Conservation (phyloP, 2,888 invertebrate species). For the Harpalus rufipes region DNA sequence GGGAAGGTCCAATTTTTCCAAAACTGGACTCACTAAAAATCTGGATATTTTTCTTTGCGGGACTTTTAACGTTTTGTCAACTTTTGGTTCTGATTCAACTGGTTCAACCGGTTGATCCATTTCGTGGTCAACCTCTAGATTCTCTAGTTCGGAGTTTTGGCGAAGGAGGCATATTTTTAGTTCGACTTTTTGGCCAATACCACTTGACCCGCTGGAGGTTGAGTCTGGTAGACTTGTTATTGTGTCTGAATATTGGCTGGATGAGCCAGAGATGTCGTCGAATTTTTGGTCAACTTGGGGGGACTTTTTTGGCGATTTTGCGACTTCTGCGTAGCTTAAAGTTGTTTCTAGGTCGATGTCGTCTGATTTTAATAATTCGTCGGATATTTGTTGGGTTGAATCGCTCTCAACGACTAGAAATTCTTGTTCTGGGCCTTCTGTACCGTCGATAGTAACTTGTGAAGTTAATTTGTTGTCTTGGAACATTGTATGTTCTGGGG, state of each 20-base stretch:
- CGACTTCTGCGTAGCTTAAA: background rate
- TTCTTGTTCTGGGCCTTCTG: slow-evolving; percentile 3
- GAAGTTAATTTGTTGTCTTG: slow-evolving; percentile 70
- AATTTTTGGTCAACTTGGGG: slow-evolving; percentile 51
- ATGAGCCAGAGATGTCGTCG: slow-evolving; percentile 24
- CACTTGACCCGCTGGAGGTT: slow-evolving; percentile 47
- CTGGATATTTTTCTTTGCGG: slow-evolving; percentile 87
- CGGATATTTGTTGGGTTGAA: slow-evolving; percentile 19
- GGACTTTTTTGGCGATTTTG: slow-evolving; percentile 49
- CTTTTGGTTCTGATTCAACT: slow-evolving; percentile 14
- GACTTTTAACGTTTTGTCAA: slow-evolving; percentile 72
- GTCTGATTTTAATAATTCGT: slow-evolving; percentile 17
- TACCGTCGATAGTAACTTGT: slow-evolving; percentile 69
- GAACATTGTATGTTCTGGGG: slow-evolving; percentile 79
- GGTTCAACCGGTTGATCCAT: background rate
- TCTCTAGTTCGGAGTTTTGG: slow-evolving; percentile 39
- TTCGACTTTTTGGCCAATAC: slow-evolving; percentile 50
- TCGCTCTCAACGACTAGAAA: slow-evolving; percentile 42
- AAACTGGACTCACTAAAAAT: slow-evolving; percentile 90
- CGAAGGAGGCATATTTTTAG: slow-evolving; percentile 58
- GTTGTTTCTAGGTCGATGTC: slow-evolving; percentile 31
- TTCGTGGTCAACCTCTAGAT: slow-evolving; percentile 15
- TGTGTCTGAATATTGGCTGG: slow-evolving; percentile 58
- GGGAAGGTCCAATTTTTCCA: slow-evolving; percentile 79
- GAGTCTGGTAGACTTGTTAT: slow-evolving; percentile 53